Base-by-base conservation (phyloP, 2,888 invertebrate species). In the Bedellia somnulentella region DNA sequence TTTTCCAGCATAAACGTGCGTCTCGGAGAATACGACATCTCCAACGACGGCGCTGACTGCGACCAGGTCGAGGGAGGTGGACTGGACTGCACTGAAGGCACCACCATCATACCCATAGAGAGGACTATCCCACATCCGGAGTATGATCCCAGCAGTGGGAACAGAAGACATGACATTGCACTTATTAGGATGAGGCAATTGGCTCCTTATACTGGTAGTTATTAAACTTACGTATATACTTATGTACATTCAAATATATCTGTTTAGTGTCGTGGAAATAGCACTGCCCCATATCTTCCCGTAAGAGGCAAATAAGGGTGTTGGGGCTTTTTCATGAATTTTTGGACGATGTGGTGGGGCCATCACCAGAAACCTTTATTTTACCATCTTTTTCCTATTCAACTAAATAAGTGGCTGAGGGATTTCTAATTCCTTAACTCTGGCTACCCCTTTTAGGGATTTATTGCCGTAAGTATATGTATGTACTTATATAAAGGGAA, bases 11-110 rank as follows among this genome's bases (percentile, higher is more conserved):
- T 31, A 13, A 37, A 30, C 24, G 27, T 42, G 8, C 36, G 37
- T 5, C 38, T 68, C 21, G 67, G 64, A 6, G 68, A 68, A 44
- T 57, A 51, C 44, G 47, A 64, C 41, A 53, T 46, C 4, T 10
- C 11, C 5, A 31, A 44, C 5, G 24, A 28, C 1, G 43, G 40
- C 3, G 29, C 34, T 5, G 68, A 70, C 39, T 68, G 68, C 34
- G 37, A 49, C 9, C 2, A 3, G 2, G 22, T 34, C 2, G 32
- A 28, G 2, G 38, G 40, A 3, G 41, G 43, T 2, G 47, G 42
- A 13, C 41, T 43, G 8, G 48, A 45, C 15, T 68, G 68, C 40
- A 56, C 60, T 6, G 52, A 57, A 12, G 44, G 46, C 1, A 31
- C 47, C 47, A 5, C 49, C 51, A 39, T 43, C 21, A 47, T 61